Percentiles rank a stretch among this genome's conserved stretches.
Evolutionary conservation across 2,888 invertebrate species (phyloP).

Genomic region (Melieria omissa): DNA sequence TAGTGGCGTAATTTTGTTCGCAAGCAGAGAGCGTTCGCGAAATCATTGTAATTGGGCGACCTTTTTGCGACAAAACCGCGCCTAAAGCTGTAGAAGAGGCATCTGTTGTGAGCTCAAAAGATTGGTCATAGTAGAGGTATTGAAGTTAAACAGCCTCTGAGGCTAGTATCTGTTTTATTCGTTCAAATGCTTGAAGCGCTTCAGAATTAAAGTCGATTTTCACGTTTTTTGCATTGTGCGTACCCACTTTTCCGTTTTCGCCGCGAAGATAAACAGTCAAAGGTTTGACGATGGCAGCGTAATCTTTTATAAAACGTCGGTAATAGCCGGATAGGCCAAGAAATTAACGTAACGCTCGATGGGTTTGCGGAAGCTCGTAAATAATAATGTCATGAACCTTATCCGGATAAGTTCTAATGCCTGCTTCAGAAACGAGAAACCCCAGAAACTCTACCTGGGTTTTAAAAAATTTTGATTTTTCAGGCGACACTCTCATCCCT

Average conservation of each 20-base stretch:
- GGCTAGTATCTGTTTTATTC: constrained; percentile 25
- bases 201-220: constrained; percentile 30
- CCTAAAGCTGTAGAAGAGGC: constrained; percentile 27
- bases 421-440: constrained; percentile 8
- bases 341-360: too few relatives aligned
- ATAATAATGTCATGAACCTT: constrained; percentile 17
- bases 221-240: constrained; percentile 8
- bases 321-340: too few relatives aligned
- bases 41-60: constrained; percentile 18
- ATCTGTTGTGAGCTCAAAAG: constrained; percentile 18
- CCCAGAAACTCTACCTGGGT: constrained; percentile 8
- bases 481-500: too few relatives aligned
- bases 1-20: constrained; percentile 37
- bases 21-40: constrained; percentile 16
- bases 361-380: neutral
- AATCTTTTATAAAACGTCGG: too few relatives aligned
- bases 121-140: constrained; percentile 12
- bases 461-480: constrained; percentile 24
- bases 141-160: constrained; percentile 26
- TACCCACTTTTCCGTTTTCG: constrained; percentile 17
- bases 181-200: constrained; percentile 15
- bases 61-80: constrained; percentile 33
- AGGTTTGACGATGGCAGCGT: too few relatives aligned
- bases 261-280: too few relatives aligned
- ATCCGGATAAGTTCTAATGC: neutral